A percentile compares a stretch with the other conserved stretches of the same genome.
These are phyloP conservation scores for Onychomys torridus DNA, from an alignment of 2,797 vertebrate species.

Conservation along the genomic window DNA sequence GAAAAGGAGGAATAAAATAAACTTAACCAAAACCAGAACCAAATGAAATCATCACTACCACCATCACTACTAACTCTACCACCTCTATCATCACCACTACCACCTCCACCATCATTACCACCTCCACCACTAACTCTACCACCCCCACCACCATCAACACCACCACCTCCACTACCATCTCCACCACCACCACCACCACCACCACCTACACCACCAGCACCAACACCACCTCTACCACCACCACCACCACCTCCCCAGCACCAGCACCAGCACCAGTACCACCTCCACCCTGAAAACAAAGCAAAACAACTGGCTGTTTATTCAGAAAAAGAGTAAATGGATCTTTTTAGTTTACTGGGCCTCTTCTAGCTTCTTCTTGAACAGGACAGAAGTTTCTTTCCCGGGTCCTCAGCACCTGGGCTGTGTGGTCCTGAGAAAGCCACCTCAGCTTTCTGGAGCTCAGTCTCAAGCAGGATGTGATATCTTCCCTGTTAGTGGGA, in stretches of 20 bases:
- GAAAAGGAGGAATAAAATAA: not conserved
- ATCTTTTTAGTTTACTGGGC: not conserved
- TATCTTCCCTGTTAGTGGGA: too few species aligned
- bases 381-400: not conserved
- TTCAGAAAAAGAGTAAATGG: not conserved
- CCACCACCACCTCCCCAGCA: not conserved
- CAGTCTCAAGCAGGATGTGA: not conserved
- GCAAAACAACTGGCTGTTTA: not conserved
- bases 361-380: not conserved
- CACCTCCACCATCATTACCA: fast-evolving
- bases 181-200: not conserved
- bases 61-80: fast-evolving
- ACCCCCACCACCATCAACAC: not conserved
- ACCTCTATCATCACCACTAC: fast-evolving
- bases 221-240: not conserved
- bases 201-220: too few species aligned
- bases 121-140: fast-evolving
- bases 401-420: fast-evolving
- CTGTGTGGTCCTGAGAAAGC: not conserved
- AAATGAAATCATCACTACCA: not conserved
- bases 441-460: not conserved
- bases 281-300: not conserved
- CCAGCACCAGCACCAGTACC: not conserved
- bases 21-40: not conserved
- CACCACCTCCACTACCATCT: too few species aligned